A percentile compares a stretch with the other conserved stretches of the same genome.
Evolutionary conservation across 2,797 vertebrate species (phyloP).

Genomic region (Pseudocheirus occidentalis): DNA sequence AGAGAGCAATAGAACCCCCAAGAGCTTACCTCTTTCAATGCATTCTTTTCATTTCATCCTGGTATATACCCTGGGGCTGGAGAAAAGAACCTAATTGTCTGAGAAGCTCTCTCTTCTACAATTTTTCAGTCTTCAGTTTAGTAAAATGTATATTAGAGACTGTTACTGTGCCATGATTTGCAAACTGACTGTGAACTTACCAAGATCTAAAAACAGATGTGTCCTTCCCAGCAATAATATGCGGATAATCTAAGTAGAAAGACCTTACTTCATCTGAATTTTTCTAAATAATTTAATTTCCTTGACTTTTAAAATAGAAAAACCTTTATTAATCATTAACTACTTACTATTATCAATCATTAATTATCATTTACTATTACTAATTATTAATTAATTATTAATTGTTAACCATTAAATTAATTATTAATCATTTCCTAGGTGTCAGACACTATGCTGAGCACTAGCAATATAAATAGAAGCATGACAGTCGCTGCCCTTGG

Average conservation of each 20-base stretch:
- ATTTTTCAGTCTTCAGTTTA: neutral
- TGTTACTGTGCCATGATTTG: neutral
- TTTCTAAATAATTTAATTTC: neutral
- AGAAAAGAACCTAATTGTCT: neutral
- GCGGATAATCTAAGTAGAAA: neutral
- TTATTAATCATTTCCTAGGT: neutral
- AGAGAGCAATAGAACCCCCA: neutral
- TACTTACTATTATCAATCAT: neutral
- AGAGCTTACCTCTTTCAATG: neutral
- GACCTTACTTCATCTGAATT: neutral
- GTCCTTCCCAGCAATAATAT: neutral
- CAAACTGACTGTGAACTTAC: neutral
- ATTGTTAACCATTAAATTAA: neutral
- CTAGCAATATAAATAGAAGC: neutral
- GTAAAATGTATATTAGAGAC: conserved; percentile 1
- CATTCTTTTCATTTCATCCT: neutral
- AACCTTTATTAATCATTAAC: neutral
- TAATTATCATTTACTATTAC: no score
- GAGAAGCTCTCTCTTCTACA: neutral
- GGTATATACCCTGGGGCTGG: neutral
- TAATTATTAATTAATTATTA: no score
- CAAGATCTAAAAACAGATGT: neutral
- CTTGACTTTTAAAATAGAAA: neutral
- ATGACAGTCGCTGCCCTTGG: neutral
- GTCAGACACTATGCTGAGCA: no score